Percentiles rank a stretch among this genome's conserved stretches.
Conservation (phyloP, 2,888 invertebrate genomes). For the Cheilosia grossa region DNA sequence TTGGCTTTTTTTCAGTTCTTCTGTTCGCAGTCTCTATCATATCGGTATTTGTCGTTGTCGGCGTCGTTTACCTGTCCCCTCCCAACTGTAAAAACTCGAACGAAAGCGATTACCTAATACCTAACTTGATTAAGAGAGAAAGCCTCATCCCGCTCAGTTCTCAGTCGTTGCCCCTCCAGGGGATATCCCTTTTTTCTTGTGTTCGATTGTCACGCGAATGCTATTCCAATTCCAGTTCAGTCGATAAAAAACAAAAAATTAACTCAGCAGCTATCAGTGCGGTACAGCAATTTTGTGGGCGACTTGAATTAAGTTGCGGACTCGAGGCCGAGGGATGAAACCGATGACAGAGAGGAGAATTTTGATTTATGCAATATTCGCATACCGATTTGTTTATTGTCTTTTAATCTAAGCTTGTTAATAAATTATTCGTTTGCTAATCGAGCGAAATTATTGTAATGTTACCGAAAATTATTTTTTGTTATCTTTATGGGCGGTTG, state of each 20-base stretch:
- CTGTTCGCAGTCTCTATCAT: constrained; percentile 50
- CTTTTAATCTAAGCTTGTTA: constrained; percentile 65
- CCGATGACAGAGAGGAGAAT: constrained; percentile 45
- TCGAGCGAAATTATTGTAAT: constrained; percentile 56
- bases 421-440: constrained; percentile 66
- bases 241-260: constrained; percentile 58
- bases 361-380: constrained; percentile 69
- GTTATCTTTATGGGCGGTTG: constrained; percentile 26
- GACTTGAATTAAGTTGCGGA: neutral
- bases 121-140: constrained; percentile 68
- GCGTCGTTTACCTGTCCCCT: constrained; percentile 58
- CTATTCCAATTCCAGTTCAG: constrained; percentile 51
- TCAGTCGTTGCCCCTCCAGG: neutral
- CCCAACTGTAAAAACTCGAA: constrained; percentile 20
- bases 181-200: constrained; percentile 24
- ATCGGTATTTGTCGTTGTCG: constrained; percentile 40
- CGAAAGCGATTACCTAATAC: constrained; percentile 49
- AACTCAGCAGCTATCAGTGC: constrained; percentile 56
- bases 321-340: constrained; percentile 21
- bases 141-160: constrained; percentile 3
- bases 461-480: constrained; percentile 53
- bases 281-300: constrained; percentile 43
- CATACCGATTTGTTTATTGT: constrained; percentile 69
- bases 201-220: constrained; percentile 62
- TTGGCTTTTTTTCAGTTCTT: neutral